Percentiles rank a stretch among this genome's conserved stretches.
Evolutionary conservation across 2,888 invertebrate genomes (phyloP).

Genomic region (Onthophagus sagittarius): DNA sequence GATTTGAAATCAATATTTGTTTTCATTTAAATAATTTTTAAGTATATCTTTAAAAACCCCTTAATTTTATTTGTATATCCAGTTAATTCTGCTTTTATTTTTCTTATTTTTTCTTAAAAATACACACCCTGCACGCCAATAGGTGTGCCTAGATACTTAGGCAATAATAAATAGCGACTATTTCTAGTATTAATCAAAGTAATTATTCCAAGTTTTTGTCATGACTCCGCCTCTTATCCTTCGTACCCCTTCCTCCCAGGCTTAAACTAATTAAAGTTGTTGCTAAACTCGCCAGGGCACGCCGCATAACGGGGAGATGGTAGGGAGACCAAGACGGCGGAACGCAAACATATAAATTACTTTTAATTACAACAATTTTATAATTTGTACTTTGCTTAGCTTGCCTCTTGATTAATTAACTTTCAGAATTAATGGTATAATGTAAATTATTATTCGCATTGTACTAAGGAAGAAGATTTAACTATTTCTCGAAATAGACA

Average conservation of each 20-base stretch:
- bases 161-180: no score
- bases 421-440: constrained; percentile 20
- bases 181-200: no score
- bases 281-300: constrained; percentile 34
- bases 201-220: neutral
- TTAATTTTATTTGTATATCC: no score
- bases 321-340: constrained; percentile 27
- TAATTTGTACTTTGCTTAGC: constrained; percentile 46
- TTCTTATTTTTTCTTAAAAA: no score
- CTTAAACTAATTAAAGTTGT: constrained; percentile 43
- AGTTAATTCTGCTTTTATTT: no score
- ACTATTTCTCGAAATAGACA: constrained; percentile 4
- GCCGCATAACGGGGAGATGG: constrained; percentile 43
- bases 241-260: constrained; percentile 21
- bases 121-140: no score
- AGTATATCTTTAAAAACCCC: no score
- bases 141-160: no score
- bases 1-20: no score
- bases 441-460: constrained; percentile 7
- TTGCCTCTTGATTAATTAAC: constrained; percentile 47
- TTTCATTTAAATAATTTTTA: no score
- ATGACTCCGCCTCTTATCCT: neutral
- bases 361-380: constrained; percentile 50
- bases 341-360: constrained; percentile 48
- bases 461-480: neutral